Conservation (phyloP, 2,888 invertebrate species). For the Seira musarum region DNA sequence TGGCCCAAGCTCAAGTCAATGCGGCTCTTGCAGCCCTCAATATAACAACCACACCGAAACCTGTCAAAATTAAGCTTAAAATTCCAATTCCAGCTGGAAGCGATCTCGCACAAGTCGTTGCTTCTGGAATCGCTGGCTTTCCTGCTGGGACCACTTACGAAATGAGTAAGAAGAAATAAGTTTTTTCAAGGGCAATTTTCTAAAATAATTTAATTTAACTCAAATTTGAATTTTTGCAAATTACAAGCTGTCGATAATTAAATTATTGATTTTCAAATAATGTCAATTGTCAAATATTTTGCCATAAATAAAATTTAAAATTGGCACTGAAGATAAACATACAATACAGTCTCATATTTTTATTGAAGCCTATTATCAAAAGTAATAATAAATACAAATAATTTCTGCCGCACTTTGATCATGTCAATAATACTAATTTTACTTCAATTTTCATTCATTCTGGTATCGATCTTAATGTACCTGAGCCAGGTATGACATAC, state of each 20-base stretch:
- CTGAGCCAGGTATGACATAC: constrained; percentile 16
- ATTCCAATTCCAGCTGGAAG: constrained; percentile 57
- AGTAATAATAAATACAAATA: too few relatives aligned
- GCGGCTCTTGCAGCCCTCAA: constrained; percentile 54
- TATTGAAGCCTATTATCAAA: too few relatives aligned
- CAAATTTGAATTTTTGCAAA: neutral
- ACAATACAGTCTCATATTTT: neutral
- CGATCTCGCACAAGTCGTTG: constrained; percentile 46
- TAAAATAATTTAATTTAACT: too few relatives aligned
- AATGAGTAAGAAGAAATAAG: constrained; percentile 33
- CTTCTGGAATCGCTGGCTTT: constrained; percentile 40
- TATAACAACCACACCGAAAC: constrained; percentile 61
- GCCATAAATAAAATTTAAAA: neutral
- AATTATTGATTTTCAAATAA: too few relatives aligned
- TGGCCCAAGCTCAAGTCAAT: constrained; percentile 55
- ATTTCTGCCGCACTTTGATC: too few relatives aligned
- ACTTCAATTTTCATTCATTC: constrained; percentile 23
- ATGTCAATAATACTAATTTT: too few relatives aligned
- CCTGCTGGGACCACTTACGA: constrained; percentile 55
- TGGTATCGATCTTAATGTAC: constrained; percentile 38
- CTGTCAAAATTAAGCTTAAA: constrained; percentile 58
- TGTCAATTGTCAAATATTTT: too few relatives aligned
- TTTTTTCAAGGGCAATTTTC: too few relatives aligned
- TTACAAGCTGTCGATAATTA: too few relatives aligned
- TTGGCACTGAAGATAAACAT: constrained; percentile 15